A percentile compares a stretch with the other conserved stretches of the same genome.
Evolutionary conservation across 2,888 invertebrate species (phyloP).

Genomic region (Standfussiana lucernea): DNA sequence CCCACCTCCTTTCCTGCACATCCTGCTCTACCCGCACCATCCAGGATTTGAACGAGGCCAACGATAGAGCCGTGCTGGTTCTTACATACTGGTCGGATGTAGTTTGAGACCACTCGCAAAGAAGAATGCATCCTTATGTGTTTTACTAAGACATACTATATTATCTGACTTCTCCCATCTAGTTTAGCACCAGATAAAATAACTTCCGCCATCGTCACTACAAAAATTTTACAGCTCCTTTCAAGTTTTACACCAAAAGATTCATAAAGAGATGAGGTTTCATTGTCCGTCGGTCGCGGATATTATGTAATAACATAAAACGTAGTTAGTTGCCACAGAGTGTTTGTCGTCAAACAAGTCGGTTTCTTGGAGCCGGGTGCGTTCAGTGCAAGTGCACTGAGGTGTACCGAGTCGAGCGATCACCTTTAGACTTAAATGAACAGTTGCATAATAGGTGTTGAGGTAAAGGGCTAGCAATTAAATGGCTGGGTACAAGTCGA

Average conservation of each 20-base stretch:
- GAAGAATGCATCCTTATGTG: neutral
- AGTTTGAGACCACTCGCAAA: neutral
- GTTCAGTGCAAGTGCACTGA: slow-evolving; percentile 51
- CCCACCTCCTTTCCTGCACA: neutral
- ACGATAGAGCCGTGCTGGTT: neutral
- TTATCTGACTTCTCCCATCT: neutral
- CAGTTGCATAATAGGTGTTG: slow-evolving; percentile 20
- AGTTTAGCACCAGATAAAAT: neutral
- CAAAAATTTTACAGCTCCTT: slow-evolving; percentile 22
- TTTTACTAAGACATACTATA: neutral
- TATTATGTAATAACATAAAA: slow-evolving; percentile 41
- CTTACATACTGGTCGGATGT: neutral
- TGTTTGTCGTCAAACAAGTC: slow-evolving; percentile 30
- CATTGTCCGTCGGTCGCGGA: slow-evolving; percentile 29
- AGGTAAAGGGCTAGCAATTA: slow-evolving; percentile 8
- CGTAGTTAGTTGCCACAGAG: neutral
- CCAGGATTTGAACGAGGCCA: neutral
- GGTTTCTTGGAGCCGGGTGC: slow-evolving; percentile 27
- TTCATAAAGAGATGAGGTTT: slow-evolving; percentile 10
- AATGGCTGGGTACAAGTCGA: neutral
- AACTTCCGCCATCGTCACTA: neutral
- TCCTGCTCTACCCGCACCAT: neutral
- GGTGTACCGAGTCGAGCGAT: neutral
- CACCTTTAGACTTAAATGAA: neutral
- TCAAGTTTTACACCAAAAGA: neutral